Percentiles rank a stretch among this genome's conserved stretches.
phyloP scores from a whole-genome alignment of 2,888 invertebrate species.

The Campoplex capitator region DNA sequence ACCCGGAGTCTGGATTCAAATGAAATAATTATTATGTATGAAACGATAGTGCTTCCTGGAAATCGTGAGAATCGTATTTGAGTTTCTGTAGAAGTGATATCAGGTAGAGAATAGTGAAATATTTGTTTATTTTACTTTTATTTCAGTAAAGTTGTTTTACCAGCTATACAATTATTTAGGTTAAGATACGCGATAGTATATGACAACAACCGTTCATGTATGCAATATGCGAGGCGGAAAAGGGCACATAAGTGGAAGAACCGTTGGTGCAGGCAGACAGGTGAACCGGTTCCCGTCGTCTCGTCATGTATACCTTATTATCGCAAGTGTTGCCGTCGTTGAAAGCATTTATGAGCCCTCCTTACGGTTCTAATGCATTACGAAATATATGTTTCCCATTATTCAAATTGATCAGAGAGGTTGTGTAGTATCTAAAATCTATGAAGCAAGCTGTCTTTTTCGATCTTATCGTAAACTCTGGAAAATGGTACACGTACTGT shows the following conservation, averaged over 20 bases:
- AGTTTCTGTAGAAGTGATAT: not conserved
- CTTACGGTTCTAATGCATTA: constrained; percentile 3
- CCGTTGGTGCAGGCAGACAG: constrained; percentile 75
- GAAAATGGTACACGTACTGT: no score
- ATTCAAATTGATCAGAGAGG: not conserved
- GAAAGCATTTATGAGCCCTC: constrained; percentile 13
- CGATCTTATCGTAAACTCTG: not conserved
- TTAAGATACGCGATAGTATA: constrained; percentile 51
- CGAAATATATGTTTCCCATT: constrained; percentile 3
- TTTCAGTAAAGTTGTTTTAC: constrained; percentile 60
- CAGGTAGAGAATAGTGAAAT: not conserved
- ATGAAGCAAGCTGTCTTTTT: constrained; percentile 9
- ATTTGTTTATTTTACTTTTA: constrained; percentile 57
- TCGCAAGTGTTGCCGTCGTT: constrained; percentile 30
- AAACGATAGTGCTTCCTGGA: not conserved
- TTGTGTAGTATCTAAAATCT: constrained; percentile 36
- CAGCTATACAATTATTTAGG: constrained; percentile 62
- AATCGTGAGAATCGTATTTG: not conserved
- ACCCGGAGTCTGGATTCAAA: not conserved
- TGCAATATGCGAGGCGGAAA: constrained; percentile 28
- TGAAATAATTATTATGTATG: not conserved
- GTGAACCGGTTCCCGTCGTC: constrained; percentile 57
- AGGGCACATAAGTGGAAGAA: constrained; percentile 74
- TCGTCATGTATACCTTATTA: constrained; percentile 36
- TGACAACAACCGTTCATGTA: constrained; percentile 47